These are phyloP conservation scores for Melanotaenia pygmaea DNA, from an alignment of 2,797 vertebrate genomes.

Conservation along the genomic window DNA sequence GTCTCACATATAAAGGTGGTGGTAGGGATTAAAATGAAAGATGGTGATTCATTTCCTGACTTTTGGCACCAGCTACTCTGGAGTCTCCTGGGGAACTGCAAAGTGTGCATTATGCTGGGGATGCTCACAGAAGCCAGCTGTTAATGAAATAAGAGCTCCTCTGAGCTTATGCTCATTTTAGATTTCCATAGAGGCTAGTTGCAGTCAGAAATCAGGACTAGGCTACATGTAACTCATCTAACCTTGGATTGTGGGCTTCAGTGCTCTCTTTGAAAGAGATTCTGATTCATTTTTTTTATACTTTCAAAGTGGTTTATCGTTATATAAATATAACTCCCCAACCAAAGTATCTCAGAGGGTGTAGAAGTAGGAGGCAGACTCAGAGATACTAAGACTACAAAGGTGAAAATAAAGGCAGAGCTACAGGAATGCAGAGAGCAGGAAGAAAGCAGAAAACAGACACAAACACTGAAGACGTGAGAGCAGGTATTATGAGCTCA, in stretches of 20 bases:
- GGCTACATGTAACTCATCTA: slow-evolving; percentile 2
- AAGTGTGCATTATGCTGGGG: slow-evolving; percentile 63
- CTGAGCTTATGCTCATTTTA: slow-evolving; percentile 39
- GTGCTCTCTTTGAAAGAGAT: slow-evolving; percentile 11
- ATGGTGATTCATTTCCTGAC: slow-evolving; percentile 69
- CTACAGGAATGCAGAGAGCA: not conserved
- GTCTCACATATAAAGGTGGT: slow-evolving; percentile 49
- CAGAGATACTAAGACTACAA: slow-evolving; percentile 2
- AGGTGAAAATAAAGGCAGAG: not conserved
- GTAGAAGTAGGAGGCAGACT: slow-evolving; percentile 17
- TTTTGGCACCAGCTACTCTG: slow-evolving; percentile 61
- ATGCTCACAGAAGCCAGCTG: slow-evolving; percentile 59
- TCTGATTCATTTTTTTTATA: slow-evolving; percentile 1
- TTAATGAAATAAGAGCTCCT: slow-evolving; percentile 72
- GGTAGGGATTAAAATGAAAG: slow-evolving; percentile 56
- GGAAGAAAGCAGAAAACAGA: not conserved
- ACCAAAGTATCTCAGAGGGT: slow-evolving; percentile 6
- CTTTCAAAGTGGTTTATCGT: slow-evolving; percentile 1
- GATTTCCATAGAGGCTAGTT: slow-evolving; percentile 37
- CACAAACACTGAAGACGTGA: not conserved
- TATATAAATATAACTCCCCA: slow-evolving; percentile 13
- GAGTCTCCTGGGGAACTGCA: slow-evolving; percentile 51
- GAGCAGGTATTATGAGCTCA: not conserved
- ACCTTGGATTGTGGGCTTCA: slow-evolving; percentile 15
- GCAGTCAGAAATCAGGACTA: slow-evolving; percentile 25